A percentile compares a stretch with the other conserved stretches of the same genome.
These are phyloP conservation scores for Epizoanthus fatuus DNA, from an alignment of 92 coral and sea anemone species.

Conservation along the genomic window DNA sequence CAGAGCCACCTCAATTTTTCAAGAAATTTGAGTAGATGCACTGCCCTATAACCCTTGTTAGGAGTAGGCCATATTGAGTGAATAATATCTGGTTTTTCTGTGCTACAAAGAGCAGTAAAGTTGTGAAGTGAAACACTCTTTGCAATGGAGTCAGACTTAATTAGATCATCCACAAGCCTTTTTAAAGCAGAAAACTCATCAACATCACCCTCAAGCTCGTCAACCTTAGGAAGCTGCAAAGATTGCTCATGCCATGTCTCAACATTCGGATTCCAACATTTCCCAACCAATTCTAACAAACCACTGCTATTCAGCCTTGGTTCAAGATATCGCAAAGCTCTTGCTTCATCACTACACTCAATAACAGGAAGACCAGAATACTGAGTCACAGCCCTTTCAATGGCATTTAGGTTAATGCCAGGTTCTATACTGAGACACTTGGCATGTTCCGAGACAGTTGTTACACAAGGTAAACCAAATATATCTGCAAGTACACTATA, in stretches of 20 bases:
- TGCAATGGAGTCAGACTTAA: slow-evolving; percentile 29
- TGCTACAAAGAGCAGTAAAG: slow-evolving; percentile 34
- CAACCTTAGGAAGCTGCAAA: slow-evolving; percentile 37
- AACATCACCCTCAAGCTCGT: slow-evolving; percentile 40
- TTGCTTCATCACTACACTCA: slow-evolving; percentile 33
- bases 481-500: slow-evolving; percentile 35
- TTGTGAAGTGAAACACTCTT: slow-evolving; percentile 61
- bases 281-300: slow-evolving; percentile 39
- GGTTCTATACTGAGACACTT: slow-evolving; percentile 23
- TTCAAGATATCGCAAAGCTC: slow-evolving; percentile 54
- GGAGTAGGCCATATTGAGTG: slow-evolving; percentile 53
- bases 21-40: slow-evolving; percentile 57
- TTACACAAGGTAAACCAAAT: slow-evolving; percentile 48
- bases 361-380: slow-evolving; percentile 39
- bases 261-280: slow-evolving; percentile 44
- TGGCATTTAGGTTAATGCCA: slow-evolving; percentile 34
- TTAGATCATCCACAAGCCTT: slow-evolving; percentile 34
- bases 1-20: slow-evolving; percentile 48
- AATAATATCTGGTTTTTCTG: slow-evolving; percentile 42
- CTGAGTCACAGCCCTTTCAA: neutral
- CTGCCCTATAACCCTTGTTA: slow-evolving; percentile 53
- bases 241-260: slow-evolving; percentile 17
- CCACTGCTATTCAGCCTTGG: slow-evolving; percentile 31
- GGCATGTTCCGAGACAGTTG: slow-evolving; percentile 20
- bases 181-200: slow-evolving; percentile 61